Percentiles rank a stretch among this genome's conserved stretches.
Conservation (phyloP, 1,140 invertebrate genomes). For the Pinna nobilis region DNA sequence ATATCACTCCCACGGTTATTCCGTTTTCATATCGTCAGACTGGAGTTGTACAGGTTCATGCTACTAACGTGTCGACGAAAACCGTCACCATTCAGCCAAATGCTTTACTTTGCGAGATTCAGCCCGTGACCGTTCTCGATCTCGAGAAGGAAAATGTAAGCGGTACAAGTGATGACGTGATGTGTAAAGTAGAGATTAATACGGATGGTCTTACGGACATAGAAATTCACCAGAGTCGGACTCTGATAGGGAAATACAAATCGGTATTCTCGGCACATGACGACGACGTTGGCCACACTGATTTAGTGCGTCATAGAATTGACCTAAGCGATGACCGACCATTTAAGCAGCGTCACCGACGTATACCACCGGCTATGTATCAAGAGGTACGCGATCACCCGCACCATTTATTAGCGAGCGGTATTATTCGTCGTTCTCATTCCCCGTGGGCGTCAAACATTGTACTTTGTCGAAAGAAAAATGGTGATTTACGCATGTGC, state of each 20-base stretch:
- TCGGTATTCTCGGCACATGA: constrained; percentile 14
- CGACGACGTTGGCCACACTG: constrained; percentile 27
- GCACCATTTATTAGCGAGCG: constrained; percentile 16
- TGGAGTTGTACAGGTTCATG: neutral
- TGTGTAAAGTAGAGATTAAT: neutral
- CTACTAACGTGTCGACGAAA: constrained; percentile 26
- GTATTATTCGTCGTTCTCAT: constrained; percentile 35
- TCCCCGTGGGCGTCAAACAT: constrained; percentile 29
- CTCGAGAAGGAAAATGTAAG: too few relatives aligned
- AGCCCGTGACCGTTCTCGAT: constrained; percentile 17
- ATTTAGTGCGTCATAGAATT: constrained; percentile 32
- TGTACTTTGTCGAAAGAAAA: constrained; percentile 39
- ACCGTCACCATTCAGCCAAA: constrained; percentile 15
- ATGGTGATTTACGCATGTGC: constrained; percentile 61
- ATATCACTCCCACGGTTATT: constrained; percentile 9
- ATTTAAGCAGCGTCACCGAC: constrained; percentile 31
- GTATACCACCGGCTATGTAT: constrained; percentile 36
- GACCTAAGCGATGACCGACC: constrained; percentile 21
- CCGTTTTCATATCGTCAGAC: neutral
- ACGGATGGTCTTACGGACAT: neutral
- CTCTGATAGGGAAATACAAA: neutral
- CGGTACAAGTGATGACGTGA: too few relatives aligned
- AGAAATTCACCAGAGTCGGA: neutral
- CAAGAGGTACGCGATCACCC: constrained; percentile 37
- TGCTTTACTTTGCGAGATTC: constrained; percentile 25